Percentiles rank a stretch among this genome's conserved stretches.
Evolutionary conservation across 2,113 vertebrate species (phyloP).

Genomic region (Oxyruncus cristatus): DNA sequence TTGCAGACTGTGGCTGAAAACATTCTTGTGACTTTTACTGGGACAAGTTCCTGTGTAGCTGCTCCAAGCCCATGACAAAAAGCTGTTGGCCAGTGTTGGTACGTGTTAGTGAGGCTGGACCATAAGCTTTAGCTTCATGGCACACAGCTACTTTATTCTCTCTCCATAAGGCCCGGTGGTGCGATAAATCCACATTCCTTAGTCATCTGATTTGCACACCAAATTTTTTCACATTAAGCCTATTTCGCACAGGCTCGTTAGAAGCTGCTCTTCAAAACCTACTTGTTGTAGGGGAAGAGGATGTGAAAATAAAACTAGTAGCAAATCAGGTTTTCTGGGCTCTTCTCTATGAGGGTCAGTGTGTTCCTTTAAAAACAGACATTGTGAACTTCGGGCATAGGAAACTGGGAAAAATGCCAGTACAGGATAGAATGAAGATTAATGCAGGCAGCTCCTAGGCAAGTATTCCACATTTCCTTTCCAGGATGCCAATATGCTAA

Average conservation of each 20-base stretch:
- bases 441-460: constrained; percentile 14
- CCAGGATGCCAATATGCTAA: constrained; percentile 38
- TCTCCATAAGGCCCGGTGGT: neutral
- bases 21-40: neutral
- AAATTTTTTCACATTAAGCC: neutral
- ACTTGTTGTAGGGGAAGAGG: neutral
- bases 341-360: neutral
- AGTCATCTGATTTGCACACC: neutral
- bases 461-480: constrained; percentile 39
- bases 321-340: neutral
- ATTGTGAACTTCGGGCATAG: constrained; percentile 17
- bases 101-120: neutral
- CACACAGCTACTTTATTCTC: neutral
- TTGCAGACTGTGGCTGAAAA: neutral
- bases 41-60: neutral
- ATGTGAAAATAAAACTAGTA: neutral
- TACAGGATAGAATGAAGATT: constrained; percentile 50
- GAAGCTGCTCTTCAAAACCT: neutral
- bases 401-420: constrained; percentile 56
- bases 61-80: neutral
- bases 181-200: neutral
- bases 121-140: neutral
- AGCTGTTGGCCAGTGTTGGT: neutral
- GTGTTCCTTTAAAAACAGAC: constrained; percentile 51
- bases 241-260: neutral